These are phyloP conservation scores for Dendrocopos noguchii DNA, from an alignment of 2,113 vertebrate genomes.

Conservation along the genomic window DNA sequence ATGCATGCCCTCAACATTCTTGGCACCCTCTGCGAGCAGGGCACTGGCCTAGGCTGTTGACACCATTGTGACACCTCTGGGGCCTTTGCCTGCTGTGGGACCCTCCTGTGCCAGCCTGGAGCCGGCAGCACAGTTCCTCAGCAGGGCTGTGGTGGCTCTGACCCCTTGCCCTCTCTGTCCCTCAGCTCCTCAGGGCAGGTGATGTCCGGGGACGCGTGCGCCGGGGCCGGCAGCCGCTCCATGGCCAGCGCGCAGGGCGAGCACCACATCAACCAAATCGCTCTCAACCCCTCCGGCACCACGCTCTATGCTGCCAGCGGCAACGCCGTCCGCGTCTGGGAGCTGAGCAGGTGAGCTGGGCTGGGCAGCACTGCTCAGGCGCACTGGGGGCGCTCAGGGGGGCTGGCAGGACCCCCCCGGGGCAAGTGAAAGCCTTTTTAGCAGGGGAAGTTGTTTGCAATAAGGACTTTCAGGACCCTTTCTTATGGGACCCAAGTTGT, in stretches of 20 bases:
- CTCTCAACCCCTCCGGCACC: constrained; percentile 88
- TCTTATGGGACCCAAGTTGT: neutral
- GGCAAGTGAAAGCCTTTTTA: neutral
- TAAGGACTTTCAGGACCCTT: neutral
- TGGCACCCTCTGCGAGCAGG: neutral
- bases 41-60: neutral
- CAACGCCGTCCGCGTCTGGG: constrained; percentile 92
- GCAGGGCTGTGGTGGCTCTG: neutral
- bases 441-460: neutral
- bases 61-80: neutral
- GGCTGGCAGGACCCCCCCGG: neutral
- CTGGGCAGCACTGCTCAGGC: fast-evolving
- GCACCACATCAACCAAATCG: constrained; percentile 96
- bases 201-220: constrained; percentile 89
- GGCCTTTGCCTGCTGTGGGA: neutral
- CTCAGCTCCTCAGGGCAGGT: constrained; percentile 92
- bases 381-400: fast-evolving
- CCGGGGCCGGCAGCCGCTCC: constrained; percentile 84
- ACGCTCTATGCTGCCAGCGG: constrained; percentile 90
- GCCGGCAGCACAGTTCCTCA: fast-evolving
- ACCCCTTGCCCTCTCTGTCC: neutral
- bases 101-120: neutral
- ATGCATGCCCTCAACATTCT: neutral
- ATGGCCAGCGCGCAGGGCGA: constrained; percentile 90
- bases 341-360: constrained; percentile 87